phyloP scores from a whole-genome alignment of 2,797 vertebrate species.

The Loriculus beryllinus region DNA sequence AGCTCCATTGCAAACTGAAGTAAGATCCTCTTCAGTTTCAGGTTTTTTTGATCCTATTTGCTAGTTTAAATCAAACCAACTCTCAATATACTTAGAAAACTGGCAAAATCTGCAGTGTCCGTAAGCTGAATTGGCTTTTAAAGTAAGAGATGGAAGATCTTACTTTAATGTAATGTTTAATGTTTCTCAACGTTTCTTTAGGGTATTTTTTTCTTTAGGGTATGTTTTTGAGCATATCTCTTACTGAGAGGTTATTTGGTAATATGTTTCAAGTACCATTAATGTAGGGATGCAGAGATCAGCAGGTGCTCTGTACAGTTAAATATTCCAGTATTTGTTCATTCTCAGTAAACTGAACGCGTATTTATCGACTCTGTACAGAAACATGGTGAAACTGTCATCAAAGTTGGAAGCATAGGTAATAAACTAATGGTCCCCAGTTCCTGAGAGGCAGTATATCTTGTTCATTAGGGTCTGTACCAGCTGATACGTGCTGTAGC shows the following conservation, averaged over 20 bases:
- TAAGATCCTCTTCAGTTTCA: neutral
- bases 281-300: neutral
- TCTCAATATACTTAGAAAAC: neutral
- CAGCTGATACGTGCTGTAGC: rapidly evolving
- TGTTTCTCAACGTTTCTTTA: neutral
- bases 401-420: neutral
- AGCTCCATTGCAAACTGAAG: neutral
- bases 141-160: neutral
- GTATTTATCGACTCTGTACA: neutral
- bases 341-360: neutral
- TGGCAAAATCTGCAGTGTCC: neutral
- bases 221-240: neutral
- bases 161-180: too few relatives aligned
- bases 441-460: neutral
- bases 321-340: neutral
- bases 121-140: neutral
- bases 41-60: neutral
- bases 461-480: neutral
- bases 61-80: neutral
- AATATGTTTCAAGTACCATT: neutral
- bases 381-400: neutral
- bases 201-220: neutral
- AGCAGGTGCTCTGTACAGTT: neutral
- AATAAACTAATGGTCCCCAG: neutral
- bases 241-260: neutral